A percentile compares a stretch with the other conserved stretches of the same genome.
phyloP scores from a whole-genome alignment of 2,113 vertebrate genomes.

The Bambusicola thoracicus region DNA sequence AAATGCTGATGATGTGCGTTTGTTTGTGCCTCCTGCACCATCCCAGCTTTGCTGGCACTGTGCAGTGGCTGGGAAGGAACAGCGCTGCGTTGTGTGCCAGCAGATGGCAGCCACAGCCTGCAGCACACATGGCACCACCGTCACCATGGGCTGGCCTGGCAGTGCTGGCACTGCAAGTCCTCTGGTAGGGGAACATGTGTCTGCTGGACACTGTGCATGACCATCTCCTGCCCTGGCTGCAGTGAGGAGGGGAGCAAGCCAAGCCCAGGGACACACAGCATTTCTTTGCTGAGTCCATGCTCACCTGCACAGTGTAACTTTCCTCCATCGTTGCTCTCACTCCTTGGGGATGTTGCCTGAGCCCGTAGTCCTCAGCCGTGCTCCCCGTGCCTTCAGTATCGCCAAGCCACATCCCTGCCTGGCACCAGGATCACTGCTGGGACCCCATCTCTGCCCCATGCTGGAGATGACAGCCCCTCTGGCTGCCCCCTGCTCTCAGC shows the following conservation, averaged over 20 bases:
- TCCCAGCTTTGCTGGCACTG: background rate
- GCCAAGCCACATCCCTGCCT: background rate
- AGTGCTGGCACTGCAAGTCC: background rate
- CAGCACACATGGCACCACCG: rapidly evolving
- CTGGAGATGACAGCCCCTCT: rapidly evolving
- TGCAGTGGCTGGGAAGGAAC: background rate
- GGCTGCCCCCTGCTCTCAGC: background rate
- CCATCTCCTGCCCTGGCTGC: background rate
- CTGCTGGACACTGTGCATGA: rapidly evolving
- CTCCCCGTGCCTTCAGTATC: background rate
- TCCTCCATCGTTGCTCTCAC: rapidly evolving
- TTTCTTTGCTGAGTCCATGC: background rate
- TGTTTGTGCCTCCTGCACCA: background rate
- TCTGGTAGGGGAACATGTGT: background rate
- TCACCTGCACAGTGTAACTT: rapidly evolving
- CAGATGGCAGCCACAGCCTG: background rate
- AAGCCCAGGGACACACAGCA: rapidly evolving
- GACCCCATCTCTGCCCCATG: rapidly evolving
- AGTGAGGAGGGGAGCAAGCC: rapidly evolving
- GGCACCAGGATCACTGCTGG: background rate
- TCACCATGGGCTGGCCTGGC: background rate
- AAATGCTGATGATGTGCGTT: rapidly evolving
- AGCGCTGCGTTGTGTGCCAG: background rate
- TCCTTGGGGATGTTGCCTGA: rapidly evolving
- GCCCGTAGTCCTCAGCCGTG: rapidly evolving